Percentiles rank a stretch among this genome's conserved stretches.
These are phyloP conservation scores for Antrozous pallidus DNA, from an alignment of 2,797 vertebrate species.

Conservation along the genomic window DNA sequence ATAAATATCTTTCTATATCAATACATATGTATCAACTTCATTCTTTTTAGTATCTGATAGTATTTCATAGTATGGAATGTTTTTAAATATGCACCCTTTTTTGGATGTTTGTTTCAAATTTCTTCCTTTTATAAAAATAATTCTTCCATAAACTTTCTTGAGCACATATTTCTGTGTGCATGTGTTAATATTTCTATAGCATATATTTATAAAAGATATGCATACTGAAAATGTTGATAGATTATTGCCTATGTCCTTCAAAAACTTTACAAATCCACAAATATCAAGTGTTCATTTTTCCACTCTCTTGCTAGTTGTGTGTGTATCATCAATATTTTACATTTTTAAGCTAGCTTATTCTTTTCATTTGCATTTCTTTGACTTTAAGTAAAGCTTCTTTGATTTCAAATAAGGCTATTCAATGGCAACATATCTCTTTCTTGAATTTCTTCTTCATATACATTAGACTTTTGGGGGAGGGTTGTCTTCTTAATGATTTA, in stretches of 20 bases:
- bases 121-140: too few relatives aligned
- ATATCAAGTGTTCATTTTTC: background rate
- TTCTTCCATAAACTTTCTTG: background rate
- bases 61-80: too few relatives aligned
- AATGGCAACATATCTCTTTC: background rate
- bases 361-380: too few relatives aligned
- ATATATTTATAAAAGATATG: background rate
- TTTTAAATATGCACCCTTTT: too few relatives aligned
- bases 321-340: background rate
- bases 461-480: background rate
- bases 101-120: too few relatives aligned
- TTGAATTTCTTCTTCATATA: background rate
- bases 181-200: background rate
- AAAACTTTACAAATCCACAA: background rate
- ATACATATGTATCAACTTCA: too few relatives aligned
- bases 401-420: background rate
- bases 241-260: background rate
- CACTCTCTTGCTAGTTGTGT: background rate
- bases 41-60: too few relatives aligned
- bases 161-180: background rate
- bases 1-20: too few relatives aligned
- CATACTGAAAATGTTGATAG: background rate
- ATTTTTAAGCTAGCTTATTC: background rate
- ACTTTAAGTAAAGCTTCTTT: background rate
- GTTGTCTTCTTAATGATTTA: background rate